These are phyloP conservation scores for Zeuzera pyrina DNA, from an alignment of 2,888 invertebrate genomes.

Conservation along the genomic window DNA sequence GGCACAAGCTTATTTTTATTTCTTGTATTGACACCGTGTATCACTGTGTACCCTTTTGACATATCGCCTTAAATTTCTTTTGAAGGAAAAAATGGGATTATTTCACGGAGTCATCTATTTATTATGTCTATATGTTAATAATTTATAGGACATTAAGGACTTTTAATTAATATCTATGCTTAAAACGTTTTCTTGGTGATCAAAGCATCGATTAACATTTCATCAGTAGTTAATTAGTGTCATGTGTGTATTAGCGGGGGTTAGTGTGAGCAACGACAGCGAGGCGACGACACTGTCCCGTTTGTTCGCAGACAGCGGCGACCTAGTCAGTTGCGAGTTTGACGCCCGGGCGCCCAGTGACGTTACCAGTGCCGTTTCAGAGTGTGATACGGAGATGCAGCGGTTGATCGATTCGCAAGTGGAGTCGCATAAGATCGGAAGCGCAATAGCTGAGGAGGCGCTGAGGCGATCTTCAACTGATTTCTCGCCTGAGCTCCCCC, in stretches of 20 bases:
- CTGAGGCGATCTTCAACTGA: slow-evolving; percentile 42
- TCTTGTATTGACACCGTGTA: too few species aligned
- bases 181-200: too few species aligned
- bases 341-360: slow-evolving; percentile 5
- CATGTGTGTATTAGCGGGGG: slow-evolving; percentile 7
- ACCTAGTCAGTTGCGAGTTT: too few species aligned
- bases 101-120: too few species aligned
- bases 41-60: too few species aligned
- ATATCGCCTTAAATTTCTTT: too few species aligned
- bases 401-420: slow-evolving; percentile 82
- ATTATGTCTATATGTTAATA: too few species aligned
- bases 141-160: too few species aligned
- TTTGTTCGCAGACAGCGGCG: background rate
- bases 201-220: too few species aligned
- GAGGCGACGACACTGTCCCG: background rate
- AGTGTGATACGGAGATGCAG: slow-evolving; percentile 77
- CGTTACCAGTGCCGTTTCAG: slow-evolving; percentile 31
- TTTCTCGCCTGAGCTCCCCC: slow-evolving; percentile 36
- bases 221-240: slow-evolving; percentile 7
- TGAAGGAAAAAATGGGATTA: too few species aligned
- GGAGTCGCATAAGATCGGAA: slow-evolving; percentile 88
- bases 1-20: too few species aligned
- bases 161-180: too few species aligned
- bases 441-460: slow-evolving; percentile 87
- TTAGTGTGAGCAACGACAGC: slow-evolving; percentile 6